Percentiles rank a stretch among this genome's conserved stretches.
These are phyloP conservation scores for Temnothorax unifasciatus DNA, from an alignment of 2,888 invertebrate genomes.

Conservation along the genomic window DNA sequence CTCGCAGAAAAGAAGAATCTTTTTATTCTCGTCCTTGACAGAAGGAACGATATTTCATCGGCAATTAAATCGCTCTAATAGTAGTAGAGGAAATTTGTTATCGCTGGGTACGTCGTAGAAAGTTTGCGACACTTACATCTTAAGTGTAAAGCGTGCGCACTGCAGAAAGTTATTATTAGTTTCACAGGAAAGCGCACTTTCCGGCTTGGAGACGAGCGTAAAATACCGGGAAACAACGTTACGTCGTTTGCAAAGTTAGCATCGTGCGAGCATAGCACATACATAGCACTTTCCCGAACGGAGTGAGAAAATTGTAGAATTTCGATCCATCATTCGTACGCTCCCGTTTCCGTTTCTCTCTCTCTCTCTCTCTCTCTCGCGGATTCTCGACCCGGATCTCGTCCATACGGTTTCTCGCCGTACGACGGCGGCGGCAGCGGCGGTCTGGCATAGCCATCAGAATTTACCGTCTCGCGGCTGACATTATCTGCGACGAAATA, in stretches of 20 bases:
- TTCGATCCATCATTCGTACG: conserved; percentile 66
- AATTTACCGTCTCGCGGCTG: conserved; percentile 63
- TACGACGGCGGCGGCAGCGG: background rate
- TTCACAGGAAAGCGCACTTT: conserved; percentile 47
- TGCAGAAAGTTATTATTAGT: conserved; percentile 59
- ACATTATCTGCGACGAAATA: conserved; percentile 63
- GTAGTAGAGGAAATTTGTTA: conserved; percentile 51
- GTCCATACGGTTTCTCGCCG: background rate
- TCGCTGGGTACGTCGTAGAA: conserved; percentile 34
- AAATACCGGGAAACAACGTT: conserved; percentile 71
- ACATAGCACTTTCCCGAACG: conserved; percentile 47
- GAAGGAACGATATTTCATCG: conserved; percentile 45
- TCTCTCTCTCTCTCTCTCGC: background rate
- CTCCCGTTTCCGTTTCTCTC: conserved; percentile 24
- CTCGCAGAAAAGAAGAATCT: conserved; percentile 7
- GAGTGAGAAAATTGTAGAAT: conserved; percentile 66
- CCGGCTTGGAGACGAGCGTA: conserved; percentile 59
- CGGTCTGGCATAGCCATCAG: conserved; percentile 47
- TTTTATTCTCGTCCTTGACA: conserved; percentile 27
- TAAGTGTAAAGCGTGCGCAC: conserved; percentile 49
- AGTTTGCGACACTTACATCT: conserved; percentile 57
- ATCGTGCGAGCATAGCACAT: conserved; percentile 54
- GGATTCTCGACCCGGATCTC: conserved; percentile 8
- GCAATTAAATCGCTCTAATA: conserved; percentile 52
- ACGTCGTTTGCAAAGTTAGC: conserved; percentile 65